Evolutionary conservation across 2,888 invertebrate genomes (phyloP).

Genomic region (Gonocerus acuteangulatus): DNA sequence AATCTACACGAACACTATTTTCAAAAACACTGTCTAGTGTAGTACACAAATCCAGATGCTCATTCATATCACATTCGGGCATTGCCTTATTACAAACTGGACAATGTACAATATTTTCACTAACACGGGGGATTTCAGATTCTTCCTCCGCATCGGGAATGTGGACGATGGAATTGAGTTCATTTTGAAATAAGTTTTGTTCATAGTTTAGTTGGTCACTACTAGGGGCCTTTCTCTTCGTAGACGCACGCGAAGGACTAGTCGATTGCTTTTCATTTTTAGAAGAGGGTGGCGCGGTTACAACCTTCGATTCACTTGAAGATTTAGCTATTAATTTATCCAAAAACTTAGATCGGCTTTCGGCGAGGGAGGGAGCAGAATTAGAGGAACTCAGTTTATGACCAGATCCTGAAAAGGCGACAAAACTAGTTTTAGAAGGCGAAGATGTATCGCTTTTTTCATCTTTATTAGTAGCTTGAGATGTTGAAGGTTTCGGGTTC

Average conservation of each 20-base stretch:
- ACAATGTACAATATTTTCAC: conserved; percentile 29
- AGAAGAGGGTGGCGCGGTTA: too few species aligned
- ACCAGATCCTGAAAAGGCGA: conserved; percentile 37
- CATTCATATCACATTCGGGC: conserved; percentile 35
- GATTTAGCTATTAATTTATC: too few species aligned
- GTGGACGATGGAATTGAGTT: not conserved
- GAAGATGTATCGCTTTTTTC: conserved; percentile 12
- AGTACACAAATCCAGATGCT: conserved; percentile 39
- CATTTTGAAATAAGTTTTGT: not conserved
- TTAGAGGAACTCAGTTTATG: conserved; percentile 4
- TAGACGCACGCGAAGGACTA: too few species aligned
- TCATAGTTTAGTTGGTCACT: not conserved
- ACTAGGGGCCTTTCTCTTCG: too few species aligned
- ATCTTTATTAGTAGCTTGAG: conserved; percentile 31
- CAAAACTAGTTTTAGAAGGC: not conserved
- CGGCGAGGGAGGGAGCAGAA: not conserved
- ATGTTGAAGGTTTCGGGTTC: conserved; percentile 25
- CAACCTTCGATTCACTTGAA: too few species aligned
- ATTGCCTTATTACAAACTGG: conserved; percentile 37
- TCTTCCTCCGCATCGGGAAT: conserved; percentile 3
- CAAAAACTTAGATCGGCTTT: conserved; percentile 40
- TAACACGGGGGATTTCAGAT: not conserved
- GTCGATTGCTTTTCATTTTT: too few species aligned
- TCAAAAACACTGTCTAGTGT: conserved; percentile 34
- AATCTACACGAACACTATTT: conserved; percentile 20